Evolutionary conservation across 2,888 invertebrate species (phyloP).

Genomic region (Colostygia pectinataria): DNA sequence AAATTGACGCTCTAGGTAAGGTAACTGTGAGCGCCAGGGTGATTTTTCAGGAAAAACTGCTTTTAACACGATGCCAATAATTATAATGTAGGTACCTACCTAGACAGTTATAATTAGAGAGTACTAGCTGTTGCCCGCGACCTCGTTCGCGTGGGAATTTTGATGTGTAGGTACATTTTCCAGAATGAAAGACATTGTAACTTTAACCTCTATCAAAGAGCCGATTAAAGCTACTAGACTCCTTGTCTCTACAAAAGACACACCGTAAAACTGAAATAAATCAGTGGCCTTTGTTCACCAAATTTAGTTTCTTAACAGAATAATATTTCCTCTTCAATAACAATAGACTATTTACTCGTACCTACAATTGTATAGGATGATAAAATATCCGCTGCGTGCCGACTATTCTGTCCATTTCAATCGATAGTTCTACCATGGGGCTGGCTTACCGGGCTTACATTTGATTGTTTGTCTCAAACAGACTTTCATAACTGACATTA

Average conservation of each 20-base stretch:
- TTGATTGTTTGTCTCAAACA: too few relatives aligned
- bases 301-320: slow-evolving; percentile 36
- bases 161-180: too few relatives aligned
- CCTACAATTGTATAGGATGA: slow-evolving; percentile 25
- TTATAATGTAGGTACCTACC: too few relatives aligned
- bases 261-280: slow-evolving; percentile 60
- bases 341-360: slow-evolving; percentile 54
- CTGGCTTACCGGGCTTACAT: background rate
- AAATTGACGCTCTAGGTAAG: too few relatives aligned
- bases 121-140: too few relatives aligned
- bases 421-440: slow-evolving; percentile 5
- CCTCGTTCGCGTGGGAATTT: too few relatives aligned
- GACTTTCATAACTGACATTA: too few relatives aligned
- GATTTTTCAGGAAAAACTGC: too few relatives aligned
- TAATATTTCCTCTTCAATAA: slow-evolving; percentile 35
- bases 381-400: slow-evolving; percentile 32
- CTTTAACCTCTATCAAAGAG: slow-evolving; percentile 5
- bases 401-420: slow-evolving; percentile 19
- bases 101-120: too few relatives aligned
- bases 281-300: slow-evolving; percentile 37
- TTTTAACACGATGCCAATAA: too few relatives aligned
- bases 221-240: slow-evolving; percentile 1
- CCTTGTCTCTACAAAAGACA: slow-evolving; percentile 44
- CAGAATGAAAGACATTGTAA: too few relatives aligned
- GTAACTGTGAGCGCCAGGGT: too few relatives aligned